These are phyloP conservation scores for Frieseomelitta varia DNA, from an alignment of 1,140 invertebrate genomes.

Conservation along the genomic window DNA sequence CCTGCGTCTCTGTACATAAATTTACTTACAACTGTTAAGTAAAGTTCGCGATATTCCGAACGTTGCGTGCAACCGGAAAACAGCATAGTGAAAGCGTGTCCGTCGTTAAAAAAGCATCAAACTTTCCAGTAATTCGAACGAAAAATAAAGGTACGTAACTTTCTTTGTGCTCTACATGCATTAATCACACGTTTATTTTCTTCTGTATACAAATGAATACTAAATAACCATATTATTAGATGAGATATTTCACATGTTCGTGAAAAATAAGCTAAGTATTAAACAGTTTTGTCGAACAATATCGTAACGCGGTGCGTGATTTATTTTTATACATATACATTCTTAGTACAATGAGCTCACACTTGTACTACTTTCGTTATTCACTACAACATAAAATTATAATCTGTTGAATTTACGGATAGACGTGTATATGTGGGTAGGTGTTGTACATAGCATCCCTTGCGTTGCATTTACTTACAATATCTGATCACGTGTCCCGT, in stretches of 20 bases:
- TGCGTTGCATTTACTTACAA: conserved; percentile 33
- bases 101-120: conserved; percentile 30
- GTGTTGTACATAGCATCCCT: neutral
- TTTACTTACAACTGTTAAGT: neutral
- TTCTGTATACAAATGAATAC: neutral
- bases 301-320: neutral
- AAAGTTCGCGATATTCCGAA: neutral
- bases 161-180: neutral
- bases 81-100: conserved; percentile 34
- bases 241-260: neutral
- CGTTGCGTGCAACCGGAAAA: neutral
- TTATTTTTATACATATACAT: conserved; percentile 42
- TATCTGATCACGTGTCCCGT: conserved; percentile 32
- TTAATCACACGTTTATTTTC: too few relatives aligned
- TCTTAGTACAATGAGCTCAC: conserved; percentile 17
- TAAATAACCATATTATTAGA: neutral
- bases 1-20: conserved; percentile 19
- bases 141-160: conserved; percentile 25
- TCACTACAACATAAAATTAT: conserved; percentile 24
- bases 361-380: conserved; percentile 18
- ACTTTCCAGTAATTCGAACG: conserved; percentile 10
- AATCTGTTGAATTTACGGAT: conserved; percentile 26
- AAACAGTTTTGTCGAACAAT: conserved; percentile 1
- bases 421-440: neutral
- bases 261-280: neutral